Evolutionary conservation across 2,797 vertebrate species (phyloP).

Genomic region (Eurystomus glaucurus): DNA sequence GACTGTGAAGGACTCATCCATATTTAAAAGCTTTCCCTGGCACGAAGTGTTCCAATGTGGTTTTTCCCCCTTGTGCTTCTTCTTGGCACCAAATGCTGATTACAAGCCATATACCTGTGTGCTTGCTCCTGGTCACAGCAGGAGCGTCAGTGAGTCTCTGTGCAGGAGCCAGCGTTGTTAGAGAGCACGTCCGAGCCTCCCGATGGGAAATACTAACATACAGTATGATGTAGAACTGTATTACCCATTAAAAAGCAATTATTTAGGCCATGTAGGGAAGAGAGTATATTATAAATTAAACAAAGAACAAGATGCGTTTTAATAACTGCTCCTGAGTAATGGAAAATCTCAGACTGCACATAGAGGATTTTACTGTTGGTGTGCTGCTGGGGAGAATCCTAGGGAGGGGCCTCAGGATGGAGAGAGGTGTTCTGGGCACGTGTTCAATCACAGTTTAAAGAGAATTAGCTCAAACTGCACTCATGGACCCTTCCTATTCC

Average conservation of each 20-base stretch:
- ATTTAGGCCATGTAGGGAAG: conserved; percentile 25
- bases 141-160: background rate
- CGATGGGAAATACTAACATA: fast-evolving
- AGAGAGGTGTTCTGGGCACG: background rate
- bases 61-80: background rate
- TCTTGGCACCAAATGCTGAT: background rate
- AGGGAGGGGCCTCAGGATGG: background rate
- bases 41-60: background rate
- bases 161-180: background rate
- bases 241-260: conserved; percentile 29
- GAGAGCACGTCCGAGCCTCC: background rate
- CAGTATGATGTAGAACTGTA: background rate
- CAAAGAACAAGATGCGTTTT: conserved; percentile 25
- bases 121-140: background rate
- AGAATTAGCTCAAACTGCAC: background rate
- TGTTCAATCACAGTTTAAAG: background rate
- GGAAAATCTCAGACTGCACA: background rate
- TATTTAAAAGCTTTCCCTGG: background rate
- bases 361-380: background rate
- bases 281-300: conserved; percentile 10
- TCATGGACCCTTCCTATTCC: background rate
- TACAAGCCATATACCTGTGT: background rate
- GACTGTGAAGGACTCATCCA: background rate
- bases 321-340: background rate
- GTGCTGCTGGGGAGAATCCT: background rate